Conservation (phyloP, 2,113 vertebrate genomes). For the Hyla sarda region DNA sequence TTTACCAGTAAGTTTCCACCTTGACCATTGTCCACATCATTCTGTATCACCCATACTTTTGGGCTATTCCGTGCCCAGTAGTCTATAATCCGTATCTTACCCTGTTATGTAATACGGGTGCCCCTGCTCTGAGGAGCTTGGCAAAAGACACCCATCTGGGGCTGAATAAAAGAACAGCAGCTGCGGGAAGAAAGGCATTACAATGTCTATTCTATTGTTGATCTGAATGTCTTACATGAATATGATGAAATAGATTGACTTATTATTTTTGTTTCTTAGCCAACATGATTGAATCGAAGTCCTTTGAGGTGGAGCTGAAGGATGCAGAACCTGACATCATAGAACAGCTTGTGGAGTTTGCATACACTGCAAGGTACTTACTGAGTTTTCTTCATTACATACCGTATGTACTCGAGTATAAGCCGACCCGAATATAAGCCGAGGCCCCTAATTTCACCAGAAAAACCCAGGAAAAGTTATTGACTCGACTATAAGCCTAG, state of each 20-base stretch:
- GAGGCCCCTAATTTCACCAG: too few species aligned
- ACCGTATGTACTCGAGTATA: too few species aligned
- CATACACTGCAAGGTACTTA: slow-evolving; percentile 92
- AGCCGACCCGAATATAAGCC: too few species aligned
- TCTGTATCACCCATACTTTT: too few species aligned
- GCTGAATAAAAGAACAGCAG: neutral
- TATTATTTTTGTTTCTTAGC: slow-evolving; percentile 73
- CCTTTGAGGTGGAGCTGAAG: slow-evolving; percentile 94
- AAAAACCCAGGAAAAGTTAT: too few species aligned
- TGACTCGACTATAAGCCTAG: too few species aligned
- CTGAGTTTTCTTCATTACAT: neutral
- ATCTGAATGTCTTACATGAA: neutral
- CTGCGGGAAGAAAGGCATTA: neutral
- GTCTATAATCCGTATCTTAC: neutral
- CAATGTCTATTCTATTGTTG: neutral
- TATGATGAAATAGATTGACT: neutral
- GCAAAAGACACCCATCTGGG: slow-evolving; percentile 19
- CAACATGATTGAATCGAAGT: slow-evolving; percentile 96
- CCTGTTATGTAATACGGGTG: neutral
- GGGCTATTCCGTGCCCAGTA: neutral
- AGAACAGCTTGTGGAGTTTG: slow-evolving; percentile 93
- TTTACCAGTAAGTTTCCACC: slow-evolving; percentile 88
- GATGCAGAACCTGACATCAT: slow-evolving; percentile 96
- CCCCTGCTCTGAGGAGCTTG: neutral
- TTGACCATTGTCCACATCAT: neutral